Evolutionary conservation across 2,888 invertebrate genomes (phyloP).

Genomic region (Strigamia transsilvanica): DNA sequence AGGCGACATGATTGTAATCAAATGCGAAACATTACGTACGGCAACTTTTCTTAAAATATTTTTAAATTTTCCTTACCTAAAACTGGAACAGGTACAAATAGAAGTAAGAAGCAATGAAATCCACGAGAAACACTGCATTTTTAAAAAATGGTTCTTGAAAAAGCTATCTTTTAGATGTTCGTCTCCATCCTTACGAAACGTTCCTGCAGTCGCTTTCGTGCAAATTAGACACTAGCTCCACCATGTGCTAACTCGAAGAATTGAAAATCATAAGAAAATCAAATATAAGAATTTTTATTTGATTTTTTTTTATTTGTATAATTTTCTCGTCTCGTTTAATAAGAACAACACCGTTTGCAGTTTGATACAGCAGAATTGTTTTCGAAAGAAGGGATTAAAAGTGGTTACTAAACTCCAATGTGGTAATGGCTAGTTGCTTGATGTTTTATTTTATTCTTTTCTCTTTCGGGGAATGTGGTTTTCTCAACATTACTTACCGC

Average conservation of each 20-base stretch:
- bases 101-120: neutral
- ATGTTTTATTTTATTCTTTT: neutral
- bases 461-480: constrained; percentile 9
- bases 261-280: neutral
- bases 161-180: neutral
- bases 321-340: no score
- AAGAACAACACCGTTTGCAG: no score
- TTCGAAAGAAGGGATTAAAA: neutral
- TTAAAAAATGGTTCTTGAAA: neutral
- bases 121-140: neutral
- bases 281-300: no score
- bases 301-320: no score
- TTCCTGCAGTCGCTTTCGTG: neutral
- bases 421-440: neutral
- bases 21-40: neutral
- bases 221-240: neutral
- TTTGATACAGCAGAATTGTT: neutral
- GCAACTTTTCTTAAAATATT: no score
- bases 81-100: neutral
- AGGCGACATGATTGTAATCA: no score
- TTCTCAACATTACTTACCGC: neutral
- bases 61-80: neutral
- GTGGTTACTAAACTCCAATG: neutral
- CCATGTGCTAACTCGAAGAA: neutral
- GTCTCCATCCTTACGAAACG: neutral